These are phyloP conservation scores for Tipula unca DNA, from an alignment of 2,888 invertebrate species.

Conservation along the genomic window DNA sequence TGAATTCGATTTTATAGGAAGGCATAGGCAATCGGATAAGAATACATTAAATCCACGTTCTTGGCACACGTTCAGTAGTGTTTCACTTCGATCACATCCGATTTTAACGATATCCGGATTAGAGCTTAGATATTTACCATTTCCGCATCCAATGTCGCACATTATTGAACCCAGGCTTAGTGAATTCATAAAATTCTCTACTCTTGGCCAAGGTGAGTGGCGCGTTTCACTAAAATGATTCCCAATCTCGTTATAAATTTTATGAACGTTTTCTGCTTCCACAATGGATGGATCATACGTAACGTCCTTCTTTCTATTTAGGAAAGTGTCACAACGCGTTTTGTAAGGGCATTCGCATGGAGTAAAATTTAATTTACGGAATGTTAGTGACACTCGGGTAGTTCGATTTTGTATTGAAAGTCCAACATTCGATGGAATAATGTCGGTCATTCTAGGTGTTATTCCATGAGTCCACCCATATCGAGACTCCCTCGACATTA, in stretches of 20 bases:
- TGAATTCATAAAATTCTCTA: slow-evolving; percentile 64
- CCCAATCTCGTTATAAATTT: slow-evolving; percentile 91
- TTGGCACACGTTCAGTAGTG: slow-evolving; percentile 57
- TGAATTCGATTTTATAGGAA: slow-evolving; percentile 57
- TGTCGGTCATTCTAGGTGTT: slow-evolving; percentile 71
- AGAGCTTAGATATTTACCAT: slow-evolving; percentile 86
- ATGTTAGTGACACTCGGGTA: slow-evolving; percentile 77
- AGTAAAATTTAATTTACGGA: slow-evolving; percentile 47
- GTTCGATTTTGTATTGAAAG: slow-evolving; percentile 47
- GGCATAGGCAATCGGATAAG: slow-evolving; percentile 63
- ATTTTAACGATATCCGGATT: slow-evolving; percentile 54
- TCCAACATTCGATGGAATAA: slow-evolving; percentile 50
- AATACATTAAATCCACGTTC: slow-evolving; percentile 57
- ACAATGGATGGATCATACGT: slow-evolving; percentile 34
- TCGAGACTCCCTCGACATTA: slow-evolving; percentile 72
- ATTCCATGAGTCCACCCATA: slow-evolving; percentile 87
- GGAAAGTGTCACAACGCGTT: slow-evolving; percentile 57
- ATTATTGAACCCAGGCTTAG: slow-evolving; percentile 62
- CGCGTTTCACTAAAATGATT: slow-evolving; percentile 90
- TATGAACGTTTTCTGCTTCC: slow-evolving; percentile 70
- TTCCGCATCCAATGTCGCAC: slow-evolving; percentile 93
- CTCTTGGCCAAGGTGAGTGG: slow-evolving; percentile 90
- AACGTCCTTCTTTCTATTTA: slow-evolving; percentile 28
- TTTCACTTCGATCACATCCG: slow-evolving; percentile 71
- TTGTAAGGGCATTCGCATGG: slow-evolving; percentile 57